These are phyloP conservation scores for Sorex fumeus DNA, from an alignment of 2,113 vertebrate genomes.

Conservation along the genomic window DNA sequence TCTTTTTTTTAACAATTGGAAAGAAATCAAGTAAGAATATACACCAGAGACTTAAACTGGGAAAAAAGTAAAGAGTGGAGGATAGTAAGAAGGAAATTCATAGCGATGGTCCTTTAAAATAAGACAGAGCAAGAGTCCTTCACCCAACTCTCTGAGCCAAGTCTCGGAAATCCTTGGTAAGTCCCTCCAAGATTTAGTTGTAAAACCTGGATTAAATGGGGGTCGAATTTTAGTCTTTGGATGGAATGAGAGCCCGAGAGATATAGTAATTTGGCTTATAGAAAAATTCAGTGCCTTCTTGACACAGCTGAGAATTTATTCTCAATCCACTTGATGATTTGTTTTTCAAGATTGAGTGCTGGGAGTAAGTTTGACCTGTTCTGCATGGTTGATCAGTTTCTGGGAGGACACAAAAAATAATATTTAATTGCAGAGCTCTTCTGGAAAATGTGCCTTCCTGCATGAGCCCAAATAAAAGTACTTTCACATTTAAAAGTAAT, in stretches of 20 bases:
- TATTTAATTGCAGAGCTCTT: background rate
- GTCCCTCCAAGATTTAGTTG: background rate
- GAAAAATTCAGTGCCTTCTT: slow-evolving; percentile 54
- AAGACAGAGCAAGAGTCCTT: background rate
- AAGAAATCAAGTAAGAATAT: background rate
- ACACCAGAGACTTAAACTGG: background rate
- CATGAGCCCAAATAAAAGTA: background rate
- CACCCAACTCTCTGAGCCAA: background rate
- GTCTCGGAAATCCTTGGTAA: background rate
- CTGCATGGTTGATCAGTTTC: background rate
- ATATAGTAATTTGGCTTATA: background rate
- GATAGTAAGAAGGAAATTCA: background rate
- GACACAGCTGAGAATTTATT: slow-evolving; percentile 22
- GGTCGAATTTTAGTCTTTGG: slow-evolving; percentile 1
- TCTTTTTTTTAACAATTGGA: background rate
- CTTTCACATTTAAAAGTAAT: background rate
- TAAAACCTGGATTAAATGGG: slow-evolving; percentile 15
- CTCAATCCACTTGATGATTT: background rate
- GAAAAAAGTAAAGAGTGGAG: background rate
- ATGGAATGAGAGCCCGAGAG: background rate
- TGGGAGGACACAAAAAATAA: slow-evolving; percentile 33
- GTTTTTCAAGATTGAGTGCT: background rate
- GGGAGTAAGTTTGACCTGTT: background rate
- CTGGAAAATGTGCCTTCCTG: slow-evolving; percentile 7
- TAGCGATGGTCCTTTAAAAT: background rate